Percentiles rank a stretch among this genome's conserved stretches.
Evolutionary conservation across 2,797 vertebrate genomes (phyloP).

Genomic region (Sylvilagus floridanus): DNA sequence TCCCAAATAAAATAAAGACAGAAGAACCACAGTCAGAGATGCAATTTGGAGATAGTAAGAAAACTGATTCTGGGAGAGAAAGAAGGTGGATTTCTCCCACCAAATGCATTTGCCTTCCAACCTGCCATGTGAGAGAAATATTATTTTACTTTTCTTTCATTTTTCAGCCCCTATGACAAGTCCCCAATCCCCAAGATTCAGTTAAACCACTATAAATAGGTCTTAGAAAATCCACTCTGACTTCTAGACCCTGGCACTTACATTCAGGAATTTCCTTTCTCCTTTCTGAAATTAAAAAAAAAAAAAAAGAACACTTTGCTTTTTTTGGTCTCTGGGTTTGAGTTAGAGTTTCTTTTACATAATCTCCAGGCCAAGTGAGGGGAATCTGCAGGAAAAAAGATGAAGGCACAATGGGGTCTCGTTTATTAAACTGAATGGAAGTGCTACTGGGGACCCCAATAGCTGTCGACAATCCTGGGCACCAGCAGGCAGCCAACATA

Average conservation of each 20-base stretch:
- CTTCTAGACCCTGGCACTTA: conserved; percentile 39
- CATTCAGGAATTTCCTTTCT: conserved; percentile 62
- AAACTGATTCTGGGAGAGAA: not conserved
- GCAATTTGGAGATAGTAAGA: not conserved
- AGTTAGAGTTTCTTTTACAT: conserved; percentile 27
- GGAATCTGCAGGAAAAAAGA: not conserved
- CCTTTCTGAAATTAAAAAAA: conserved; percentile 24
- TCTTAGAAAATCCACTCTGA: conserved; percentile 52
- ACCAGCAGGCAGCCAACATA: not conserved
- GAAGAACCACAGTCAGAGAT: not conserved
- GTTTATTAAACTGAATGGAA: not conserved
- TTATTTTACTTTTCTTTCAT: conserved; percentile 45
- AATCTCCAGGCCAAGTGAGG: conserved; percentile 22
- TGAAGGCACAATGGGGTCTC: not conserved
- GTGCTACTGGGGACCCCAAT: not conserved
- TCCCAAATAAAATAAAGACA: not conserved
- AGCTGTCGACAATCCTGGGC: not conserved
- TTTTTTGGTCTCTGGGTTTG: conserved; percentile 9
- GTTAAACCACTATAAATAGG: conserved; percentile 50
- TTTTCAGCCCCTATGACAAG: conserved; percentile 31
- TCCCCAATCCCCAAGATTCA: not conserved
- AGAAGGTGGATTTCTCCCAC: not conserved
- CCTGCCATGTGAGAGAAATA: conserved; percentile 13
- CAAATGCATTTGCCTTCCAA: conserved; percentile 26
- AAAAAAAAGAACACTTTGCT: not conserved